phyloP scores from a whole-genome alignment of 2,888 invertebrate genomes.

The Plemyria rubiginata region DNA sequence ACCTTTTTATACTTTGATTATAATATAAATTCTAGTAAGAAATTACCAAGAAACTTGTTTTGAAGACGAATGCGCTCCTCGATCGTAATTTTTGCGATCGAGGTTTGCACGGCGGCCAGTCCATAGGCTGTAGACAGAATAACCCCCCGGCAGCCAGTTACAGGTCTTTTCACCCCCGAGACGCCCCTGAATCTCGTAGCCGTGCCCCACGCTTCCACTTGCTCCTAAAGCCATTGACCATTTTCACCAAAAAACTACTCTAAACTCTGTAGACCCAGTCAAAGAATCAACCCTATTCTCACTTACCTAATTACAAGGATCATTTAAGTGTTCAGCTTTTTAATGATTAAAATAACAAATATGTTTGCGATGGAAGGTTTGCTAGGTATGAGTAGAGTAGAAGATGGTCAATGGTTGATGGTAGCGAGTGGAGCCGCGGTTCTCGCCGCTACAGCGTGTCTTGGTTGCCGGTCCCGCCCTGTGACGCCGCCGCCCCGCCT shows the following conservation, averaged over 20 bases:
- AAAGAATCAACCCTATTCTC: neutral
- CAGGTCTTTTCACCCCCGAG: conserved; percentile 81
- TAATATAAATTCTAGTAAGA: conserved; percentile 48
- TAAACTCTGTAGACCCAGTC: neutral
- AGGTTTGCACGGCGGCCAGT: conserved; percentile 70
- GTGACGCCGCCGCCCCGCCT: conserved; percentile 86
- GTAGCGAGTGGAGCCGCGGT: conserved; percentile 56
- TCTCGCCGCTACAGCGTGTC: conserved; percentile 77
- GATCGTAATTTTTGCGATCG: conserved; percentile 56
- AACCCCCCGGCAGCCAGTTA: conserved; percentile 84
- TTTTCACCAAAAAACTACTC: conserved; percentile 35
- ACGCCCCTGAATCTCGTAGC: conserved; percentile 64
- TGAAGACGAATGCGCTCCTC: conserved; percentile 57
- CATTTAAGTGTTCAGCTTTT: neutral
- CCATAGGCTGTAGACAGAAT: conserved; percentile 76
- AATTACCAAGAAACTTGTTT: conserved; percentile 43
- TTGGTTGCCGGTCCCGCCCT: conserved; percentile 84
- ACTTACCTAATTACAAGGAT: neutral
- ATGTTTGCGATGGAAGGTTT: neutral
- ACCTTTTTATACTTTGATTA: conserved; percentile 47
- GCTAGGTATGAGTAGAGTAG: conserved; percentile 16
- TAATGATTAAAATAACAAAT: neutral
- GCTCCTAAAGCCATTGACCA: conserved; percentile 45
- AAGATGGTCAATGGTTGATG: conserved; percentile 38
- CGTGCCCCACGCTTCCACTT: conserved; percentile 57